Evolutionary conservation across 2,888 invertebrate species (phyloP), one percentile per base, ranked within the genome.

Genomic region (Eilema depressum): DNA sequence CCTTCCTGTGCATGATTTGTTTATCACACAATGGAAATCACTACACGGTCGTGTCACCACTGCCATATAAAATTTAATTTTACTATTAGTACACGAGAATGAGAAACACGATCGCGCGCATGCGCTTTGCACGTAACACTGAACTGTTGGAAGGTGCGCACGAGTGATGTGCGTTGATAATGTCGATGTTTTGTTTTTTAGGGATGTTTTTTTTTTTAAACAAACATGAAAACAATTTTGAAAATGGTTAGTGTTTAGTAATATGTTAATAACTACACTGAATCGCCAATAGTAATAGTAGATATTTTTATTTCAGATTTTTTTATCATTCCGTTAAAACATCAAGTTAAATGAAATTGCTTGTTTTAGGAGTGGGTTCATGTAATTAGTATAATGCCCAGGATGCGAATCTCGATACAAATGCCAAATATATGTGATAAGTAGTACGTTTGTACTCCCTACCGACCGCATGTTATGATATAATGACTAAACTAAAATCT

Each of bases 31-130:
- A 85, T 89, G 91, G 88, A 93, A 91, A 81, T 92, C 92, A 88
- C 91, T 90, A 93, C 91, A 91, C 85, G 89, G 88, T 84, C 90
- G 90, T 83, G 87, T 92, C 91, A 91, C 91, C 90, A 94, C 93
- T 94, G 95, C 94, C 94, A 95, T 95, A 94, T 92, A 93, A 93
- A 81, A 92, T 88, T 83, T 85, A 87, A 85, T 89, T 87, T 85
- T 37, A 66, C 63, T 81, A 76, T 65, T 73, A 56, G 71, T 81
- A 79, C 77, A 80, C 72, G 75, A 77, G 70, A 80, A 85, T 83
- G 82, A 82, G 79, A 80, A 75, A 91, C 87, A 91, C 93, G 92
- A 85, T 91, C 88, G 91, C 89, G 92, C 94, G 93, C 94, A 89
- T 86, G 93, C 93, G 93, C 91, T 78, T 82, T 86, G 85, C 87